phyloP scores from a whole-genome alignment of 2,888 invertebrate genomes.

The Limnephilus rhombicus region DNA sequence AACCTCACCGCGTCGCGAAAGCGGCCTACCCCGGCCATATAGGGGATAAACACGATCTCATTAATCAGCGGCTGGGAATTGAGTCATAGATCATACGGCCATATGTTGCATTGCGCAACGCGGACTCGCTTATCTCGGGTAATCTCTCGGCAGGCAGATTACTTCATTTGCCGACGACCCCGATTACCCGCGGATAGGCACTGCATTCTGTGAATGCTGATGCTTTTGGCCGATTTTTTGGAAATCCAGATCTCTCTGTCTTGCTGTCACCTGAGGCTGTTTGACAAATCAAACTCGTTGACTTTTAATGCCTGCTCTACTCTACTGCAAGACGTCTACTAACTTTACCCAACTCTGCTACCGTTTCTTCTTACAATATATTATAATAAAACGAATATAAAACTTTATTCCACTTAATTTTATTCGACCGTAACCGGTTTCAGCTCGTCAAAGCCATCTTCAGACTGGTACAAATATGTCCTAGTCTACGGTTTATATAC shows the following conservation, averaged over 20 bases:
- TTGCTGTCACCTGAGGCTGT: neutral
- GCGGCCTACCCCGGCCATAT: constrained; percentile 57
- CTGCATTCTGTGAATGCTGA: neutral
- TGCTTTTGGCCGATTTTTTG: neutral
- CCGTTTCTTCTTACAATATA: too few species aligned
- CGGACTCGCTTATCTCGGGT: constrained; percentile 28
- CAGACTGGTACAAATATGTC: too few species aligned
- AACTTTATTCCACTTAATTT: too few species aligned
- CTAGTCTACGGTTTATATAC: too few species aligned
- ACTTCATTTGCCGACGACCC: neutral
- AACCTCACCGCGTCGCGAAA: constrained; percentile 48
- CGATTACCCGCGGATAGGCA: neutral
- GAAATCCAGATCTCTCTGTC: neutral
- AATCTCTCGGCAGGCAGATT: neutral
- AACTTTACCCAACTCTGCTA: neutral
- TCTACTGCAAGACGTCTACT: neutral
- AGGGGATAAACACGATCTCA: constrained; percentile 59
- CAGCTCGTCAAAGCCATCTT: too few species aligned
- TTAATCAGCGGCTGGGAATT: constrained; percentile 37
- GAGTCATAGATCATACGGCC: constrained; percentile 54
- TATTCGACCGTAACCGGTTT: too few species aligned
- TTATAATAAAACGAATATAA: too few species aligned
- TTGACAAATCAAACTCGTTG: neutral
- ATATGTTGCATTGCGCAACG: constrained; percentile 52
- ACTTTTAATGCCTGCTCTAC: neutral